Evolutionary conservation across 2,888 invertebrate species (phyloP).

Genomic region (Tetragonula carbonaria): DNA sequence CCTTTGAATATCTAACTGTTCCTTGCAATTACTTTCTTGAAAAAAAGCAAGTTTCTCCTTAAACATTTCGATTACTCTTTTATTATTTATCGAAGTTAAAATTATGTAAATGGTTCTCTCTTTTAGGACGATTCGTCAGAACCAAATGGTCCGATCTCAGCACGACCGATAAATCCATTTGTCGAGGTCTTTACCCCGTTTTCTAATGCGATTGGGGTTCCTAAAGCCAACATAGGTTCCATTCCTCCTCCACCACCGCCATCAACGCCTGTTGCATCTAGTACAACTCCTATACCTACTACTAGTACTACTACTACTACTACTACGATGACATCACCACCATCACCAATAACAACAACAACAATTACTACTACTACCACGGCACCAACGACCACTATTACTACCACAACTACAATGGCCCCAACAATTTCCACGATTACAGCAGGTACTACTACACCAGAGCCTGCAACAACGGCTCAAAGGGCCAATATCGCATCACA

Average conservation of each 20-base stretch:
- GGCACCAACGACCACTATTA: conserved; percentile 33
- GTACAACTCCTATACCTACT: conserved; percentile 17
- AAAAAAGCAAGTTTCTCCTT: background rate
- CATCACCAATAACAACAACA: conserved; percentile 41
- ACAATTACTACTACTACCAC: conserved; percentile 57
- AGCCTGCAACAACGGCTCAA: conserved; percentile 40
- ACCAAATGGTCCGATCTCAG: conserved; percentile 64
- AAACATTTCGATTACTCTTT: background rate
- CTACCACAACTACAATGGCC: conserved; percentile 48
- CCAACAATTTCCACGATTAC: conserved; percentile 35
- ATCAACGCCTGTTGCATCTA: conserved; percentile 35
- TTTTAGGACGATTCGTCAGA: conserved; percentile 62
- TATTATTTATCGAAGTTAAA: background rate
- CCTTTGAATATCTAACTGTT: background rate
- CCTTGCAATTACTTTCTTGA: background rate
- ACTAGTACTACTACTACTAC: conserved; percentile 42
- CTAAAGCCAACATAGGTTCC: conserved; percentile 55
- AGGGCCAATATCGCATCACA: conserved; percentile 12
- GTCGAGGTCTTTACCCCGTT: conserved; percentile 77
- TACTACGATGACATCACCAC: conserved; percentile 54
- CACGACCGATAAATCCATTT: conserved; percentile 75
- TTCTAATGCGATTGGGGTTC: conserved; percentile 67
- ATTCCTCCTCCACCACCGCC: conserved; percentile 57
- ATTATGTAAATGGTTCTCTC: background rate
- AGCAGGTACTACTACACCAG: conserved; percentile 51